phyloP scores from a whole-genome alignment of 2,113 vertebrate genomes.

The Thomomys bottae region DNA sequence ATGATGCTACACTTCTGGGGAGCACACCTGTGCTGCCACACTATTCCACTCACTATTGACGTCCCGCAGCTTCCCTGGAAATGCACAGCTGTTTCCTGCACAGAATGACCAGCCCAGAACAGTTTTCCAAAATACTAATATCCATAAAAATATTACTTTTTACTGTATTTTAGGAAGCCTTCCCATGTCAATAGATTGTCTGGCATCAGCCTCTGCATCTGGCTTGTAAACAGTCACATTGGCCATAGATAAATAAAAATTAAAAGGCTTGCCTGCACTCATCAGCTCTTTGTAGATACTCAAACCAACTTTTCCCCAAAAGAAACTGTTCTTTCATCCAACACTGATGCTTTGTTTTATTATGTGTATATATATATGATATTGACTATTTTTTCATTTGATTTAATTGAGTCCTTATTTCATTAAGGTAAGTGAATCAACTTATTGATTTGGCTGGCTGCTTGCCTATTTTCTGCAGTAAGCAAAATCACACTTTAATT shows the following conservation, averaged over 20 bases:
- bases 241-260: conserved; percentile 84
- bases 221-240: conserved; percentile 93
- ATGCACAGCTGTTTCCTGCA: neutral
- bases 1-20: neutral
- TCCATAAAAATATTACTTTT: conserved; percentile 76
- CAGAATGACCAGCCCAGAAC: neutral
- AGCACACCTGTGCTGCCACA: neutral
- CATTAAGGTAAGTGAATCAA: conserved; percentile 44
- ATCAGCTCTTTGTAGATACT: neutral
- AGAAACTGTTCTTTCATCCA: neutral
- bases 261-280: neutral
- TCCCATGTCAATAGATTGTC: conserved; percentile 91
- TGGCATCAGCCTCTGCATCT: conserved; percentile 91
- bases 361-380: neutral
- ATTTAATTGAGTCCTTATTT: conserved; percentile 41
- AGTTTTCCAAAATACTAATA: neutral
- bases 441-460: conserved; percentile 21
- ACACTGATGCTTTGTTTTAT: conserved; percentile 34
- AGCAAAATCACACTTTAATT: conserved; percentile 15
- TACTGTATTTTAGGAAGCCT: conserved; percentile 85
- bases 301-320: neutral
- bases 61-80: neutral
- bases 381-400: neutral
- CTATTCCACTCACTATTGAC: neutral
- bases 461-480: conserved; percentile 12